Evolutionary conservation across 30 jellyfish, hydroid and myxozoan genomes (phyloP).

Genomic region (Aurelia aurita complex sp. Pacific): DNA sequence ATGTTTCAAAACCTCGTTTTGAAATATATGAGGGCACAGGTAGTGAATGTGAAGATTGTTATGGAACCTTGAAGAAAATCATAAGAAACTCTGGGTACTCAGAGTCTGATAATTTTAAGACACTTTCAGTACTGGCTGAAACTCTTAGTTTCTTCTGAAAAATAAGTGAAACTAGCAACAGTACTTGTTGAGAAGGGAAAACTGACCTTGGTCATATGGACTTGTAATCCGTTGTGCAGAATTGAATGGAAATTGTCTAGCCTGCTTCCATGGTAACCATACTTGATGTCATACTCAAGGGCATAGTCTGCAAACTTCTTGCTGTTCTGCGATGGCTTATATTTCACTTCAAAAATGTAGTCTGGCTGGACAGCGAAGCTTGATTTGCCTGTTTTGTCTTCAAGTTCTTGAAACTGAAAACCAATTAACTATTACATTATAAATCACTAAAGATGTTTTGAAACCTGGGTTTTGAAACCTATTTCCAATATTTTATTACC

Average conservation of each 20-base stretch:
- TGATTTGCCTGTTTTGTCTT: slow-evolving; percentile 71
- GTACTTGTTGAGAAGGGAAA: no score
- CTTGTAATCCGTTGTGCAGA: slow-evolving; percentile 85
- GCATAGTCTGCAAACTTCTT: slow-evolving; percentile 66
- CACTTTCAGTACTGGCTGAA: no score
- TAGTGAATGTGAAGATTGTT: no score
- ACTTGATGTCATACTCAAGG: slow-evolving; percentile 53
- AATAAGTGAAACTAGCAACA: no score
- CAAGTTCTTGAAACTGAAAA: slow-evolving; percentile 60
- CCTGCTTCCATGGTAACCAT: slow-evolving; percentile 96
- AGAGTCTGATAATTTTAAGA: no score
- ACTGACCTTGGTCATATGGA: slow-evolving; percentile 90
- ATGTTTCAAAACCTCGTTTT: no score
- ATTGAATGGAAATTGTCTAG: slow-evolving; percentile 89
- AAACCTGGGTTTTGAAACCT: neutral
- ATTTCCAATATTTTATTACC: no score
- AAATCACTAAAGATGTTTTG: neutral
- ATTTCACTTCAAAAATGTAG: slow-evolving; percentile 80
- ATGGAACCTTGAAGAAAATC: no score
- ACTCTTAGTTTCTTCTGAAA: no score
- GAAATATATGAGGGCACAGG: no score
- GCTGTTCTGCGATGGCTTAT: slow-evolving; percentile 48
- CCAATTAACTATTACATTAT: neutral
- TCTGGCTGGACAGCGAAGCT: slow-evolving; percentile 79
- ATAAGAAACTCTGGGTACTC: no score